A percentile compares a stretch with the other conserved stretches of the same genome.
phyloP scores from a whole-genome alignment of 2,113 vertebrate genomes.

The Dissostichus mawsoni region DNA sequence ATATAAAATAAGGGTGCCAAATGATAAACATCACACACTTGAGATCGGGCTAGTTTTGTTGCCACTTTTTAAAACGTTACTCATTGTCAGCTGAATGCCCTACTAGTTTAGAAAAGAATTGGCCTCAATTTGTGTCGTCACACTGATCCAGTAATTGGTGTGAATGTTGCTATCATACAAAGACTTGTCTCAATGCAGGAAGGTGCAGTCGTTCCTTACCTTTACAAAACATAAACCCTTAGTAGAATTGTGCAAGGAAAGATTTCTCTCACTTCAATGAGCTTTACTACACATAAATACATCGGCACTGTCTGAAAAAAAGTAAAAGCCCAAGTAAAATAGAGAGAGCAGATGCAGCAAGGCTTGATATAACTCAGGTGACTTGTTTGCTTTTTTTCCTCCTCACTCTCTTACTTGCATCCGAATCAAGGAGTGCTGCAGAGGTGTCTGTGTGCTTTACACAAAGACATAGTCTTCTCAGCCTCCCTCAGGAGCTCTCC shows the following conservation, averaged over 20 bases:
- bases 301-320: slow-evolving; percentile 62
- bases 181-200: slow-evolving; percentile 43
- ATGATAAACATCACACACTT: not conserved
- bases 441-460: slow-evolving; percentile 84
- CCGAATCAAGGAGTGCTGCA: slow-evolving; percentile 79
- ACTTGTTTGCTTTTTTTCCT: slow-evolving; percentile 79
- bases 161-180: slow-evolving; percentile 51
- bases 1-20: not conserved
- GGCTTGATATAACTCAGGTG: slow-evolving; percentile 82
- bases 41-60: slow-evolving; percentile 2
- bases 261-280: slow-evolving; percentile 63
- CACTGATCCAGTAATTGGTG: slow-evolving; percentile 52
- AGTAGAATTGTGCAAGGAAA: slow-evolving; percentile 69
- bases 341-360: slow-evolving; percentile 64
- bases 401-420: slow-evolving; percentile 68
- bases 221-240: slow-evolving; percentile 58
- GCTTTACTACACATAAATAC: slow-evolving; percentile 70
- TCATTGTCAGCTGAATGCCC: slow-evolving; percentile 15
- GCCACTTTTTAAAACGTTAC: slow-evolving; percentile 4
- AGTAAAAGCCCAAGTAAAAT: slow-evolving; percentile 65
- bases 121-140: slow-evolving; percentile 47
- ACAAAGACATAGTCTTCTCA: slow-evolving; percentile 82
- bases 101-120: slow-evolving; percentile 18
- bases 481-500: slow-evolving; percentile 85
- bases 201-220: slow-evolving; percentile 60